Evolutionary conservation across 1,140 invertebrate species (phyloP), one percentile per base, ranked within the genome.

Genomic region (Aplysia californica): DNA sequence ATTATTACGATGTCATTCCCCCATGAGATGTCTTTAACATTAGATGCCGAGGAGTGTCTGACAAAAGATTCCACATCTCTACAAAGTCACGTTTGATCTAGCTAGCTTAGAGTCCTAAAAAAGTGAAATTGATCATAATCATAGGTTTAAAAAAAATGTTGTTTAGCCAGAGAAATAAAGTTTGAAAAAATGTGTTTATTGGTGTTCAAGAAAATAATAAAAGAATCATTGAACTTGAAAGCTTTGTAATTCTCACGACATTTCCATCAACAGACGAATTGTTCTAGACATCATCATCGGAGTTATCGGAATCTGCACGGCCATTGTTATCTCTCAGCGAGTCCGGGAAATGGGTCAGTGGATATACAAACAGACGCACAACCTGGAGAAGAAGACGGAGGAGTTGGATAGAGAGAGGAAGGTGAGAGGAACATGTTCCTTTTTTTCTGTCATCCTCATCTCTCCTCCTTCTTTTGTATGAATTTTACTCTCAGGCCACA

Each of bases 321-420:
- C n/a, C 4, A 26, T 69, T 44, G 26, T 69, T n/a, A 31, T 69
- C 10, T 10, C 38, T 3, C 21, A 18, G 3, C 5, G 66, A 10
- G 66, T 69, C 66, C 6, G 38, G 26, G 66, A 69, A 44, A 69
- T 69, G 66, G 66, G 66, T 6, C 21, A 15, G 5, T 69, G 66
- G 66, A 69, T 69, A 18, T 69, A 10, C 39, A 68, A 33, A 5
- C 75, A 81, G 33, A 59, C 80, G 3, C 64, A 65, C 23, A 29
- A 41, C 0, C 67, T 81, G 39, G 76, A 81, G 26, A 68, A 71
- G 58, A 75, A 77, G 50, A 84, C 84, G 4, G 81, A 80, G 33
- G 82, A 77, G 21, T 75, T 85, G 29, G 80, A 83, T 64, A 71
- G 79, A 31, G 84, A 85, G 65, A 84, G 81, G 66, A 70, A 80